These are phyloP conservation scores for Furcifer pardalis DNA, from an alignment of 2,797 vertebrate genomes.

Conservation along the genomic window DNA sequence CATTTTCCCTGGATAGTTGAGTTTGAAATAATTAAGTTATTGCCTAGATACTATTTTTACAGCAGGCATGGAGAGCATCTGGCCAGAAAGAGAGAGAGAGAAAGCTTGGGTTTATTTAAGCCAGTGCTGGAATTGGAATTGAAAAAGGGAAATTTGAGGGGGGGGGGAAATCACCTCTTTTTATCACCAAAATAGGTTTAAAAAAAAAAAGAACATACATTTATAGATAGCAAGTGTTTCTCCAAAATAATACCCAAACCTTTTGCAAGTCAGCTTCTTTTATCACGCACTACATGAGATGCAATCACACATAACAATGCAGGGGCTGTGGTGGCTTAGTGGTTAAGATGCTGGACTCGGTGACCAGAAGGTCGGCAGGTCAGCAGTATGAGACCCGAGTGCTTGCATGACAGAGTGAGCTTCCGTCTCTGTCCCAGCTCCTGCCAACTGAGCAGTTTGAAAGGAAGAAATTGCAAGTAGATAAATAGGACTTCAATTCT, in stretches of 20 bases:
- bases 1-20: constrained; percentile 25
- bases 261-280: not conserved
- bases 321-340: no score
- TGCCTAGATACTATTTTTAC: constrained; percentile 11
- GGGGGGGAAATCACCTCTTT: not conserved
- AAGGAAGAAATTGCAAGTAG: no score
- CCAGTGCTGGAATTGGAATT: not conserved
- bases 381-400: no score
- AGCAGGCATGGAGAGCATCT: constrained; percentile 17
- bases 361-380: no score
- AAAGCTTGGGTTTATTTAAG: constrained; percentile 16
- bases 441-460: no score
- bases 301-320: no score
- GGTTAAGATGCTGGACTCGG: no score
- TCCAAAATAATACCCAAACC: not conserved
- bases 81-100: constrained; percentile 32
- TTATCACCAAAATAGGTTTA: not conserved
- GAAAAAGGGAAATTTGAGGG: not conserved
- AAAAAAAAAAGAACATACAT: not conserved
- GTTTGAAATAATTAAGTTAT: constrained; percentile 38
- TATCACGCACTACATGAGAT: constrained; percentile 35
- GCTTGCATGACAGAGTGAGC: no score
- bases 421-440: no score
- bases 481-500: no score
- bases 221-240: constrained; percentile 3